Conservation (phyloP, 2,797 vertebrate genomes). For the Anguilla anguilla region DNA sequence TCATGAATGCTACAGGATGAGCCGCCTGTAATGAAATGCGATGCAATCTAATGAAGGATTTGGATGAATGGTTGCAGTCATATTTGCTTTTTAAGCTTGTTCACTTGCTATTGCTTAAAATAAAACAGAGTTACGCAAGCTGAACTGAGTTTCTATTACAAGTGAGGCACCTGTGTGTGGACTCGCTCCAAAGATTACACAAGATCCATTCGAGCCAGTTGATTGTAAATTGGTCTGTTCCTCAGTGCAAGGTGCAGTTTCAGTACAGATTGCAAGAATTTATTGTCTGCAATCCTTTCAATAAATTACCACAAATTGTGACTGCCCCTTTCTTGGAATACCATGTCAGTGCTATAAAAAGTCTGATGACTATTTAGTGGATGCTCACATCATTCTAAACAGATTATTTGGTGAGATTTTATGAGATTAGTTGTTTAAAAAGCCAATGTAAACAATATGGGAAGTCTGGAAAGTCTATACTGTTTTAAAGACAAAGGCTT, state of each 20-base stretch:
- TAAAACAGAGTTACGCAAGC: not conserved
- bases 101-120: not conserved
- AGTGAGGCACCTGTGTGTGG: not conserved
- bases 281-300: not conserved
- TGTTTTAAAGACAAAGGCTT: not conserved
- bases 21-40: not conserved
- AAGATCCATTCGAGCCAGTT: not conserved
- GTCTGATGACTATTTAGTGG: not conserved
- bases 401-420: not conserved
- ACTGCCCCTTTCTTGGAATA: not conserved
- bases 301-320: not conserved
- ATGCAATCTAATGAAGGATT: not conserved
- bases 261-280: not conserved
- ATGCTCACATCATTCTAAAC: not conserved
- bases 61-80: slow-evolving; percentile 8
- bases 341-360: not conserved
- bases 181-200: not conserved
- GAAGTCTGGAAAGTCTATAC: not conserved
- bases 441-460: not conserved
- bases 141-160: not conserved
- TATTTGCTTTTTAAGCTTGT: not conserved
- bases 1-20: not conserved
- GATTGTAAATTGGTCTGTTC: not conserved
- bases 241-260: slow-evolving; percentile 9
- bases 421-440: not conserved